These are phyloP conservation scores for Ellobius talpinus DNA, from an alignment of 2,113 vertebrate genomes.

Conservation along the genomic window DNA sequence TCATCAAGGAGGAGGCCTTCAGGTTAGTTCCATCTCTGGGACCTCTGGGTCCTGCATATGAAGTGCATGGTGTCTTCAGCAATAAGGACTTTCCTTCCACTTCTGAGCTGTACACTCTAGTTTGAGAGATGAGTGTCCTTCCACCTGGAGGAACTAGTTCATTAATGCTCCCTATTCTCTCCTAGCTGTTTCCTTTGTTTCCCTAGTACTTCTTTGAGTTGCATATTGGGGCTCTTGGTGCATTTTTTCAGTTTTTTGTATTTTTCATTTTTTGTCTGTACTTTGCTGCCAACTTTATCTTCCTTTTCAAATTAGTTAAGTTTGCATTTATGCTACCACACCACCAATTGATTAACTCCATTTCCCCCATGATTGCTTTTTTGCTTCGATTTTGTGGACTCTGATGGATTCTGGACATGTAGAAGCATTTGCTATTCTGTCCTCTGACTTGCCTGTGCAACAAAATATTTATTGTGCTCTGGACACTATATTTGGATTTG, in stretches of 20 bases:
- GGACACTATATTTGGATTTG: slow-evolving; percentile 5
- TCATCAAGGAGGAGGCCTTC: not conserved
- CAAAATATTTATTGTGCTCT: not conserved
- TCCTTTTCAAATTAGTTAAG: not conserved
- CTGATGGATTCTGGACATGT: not conserved
- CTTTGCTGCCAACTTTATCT: slow-evolving; percentile 26
- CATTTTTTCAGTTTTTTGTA: not conserved
- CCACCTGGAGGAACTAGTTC: not conserved
- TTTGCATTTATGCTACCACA: slow-evolving; percentile 23
- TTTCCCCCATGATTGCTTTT: slow-evolving; percentile 18
- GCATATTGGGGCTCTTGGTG: not conserved
- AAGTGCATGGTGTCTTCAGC: not conserved
- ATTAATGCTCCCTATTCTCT: not conserved
- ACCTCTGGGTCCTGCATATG: not conserved
- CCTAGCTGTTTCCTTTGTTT: not conserved
- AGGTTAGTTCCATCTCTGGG: not conserved
- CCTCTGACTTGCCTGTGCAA: not conserved
- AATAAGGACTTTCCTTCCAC: not conserved
- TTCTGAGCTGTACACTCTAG: not conserved
- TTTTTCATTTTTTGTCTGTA: slow-evolving; percentile 1
- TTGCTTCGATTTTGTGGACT: slow-evolving; percentile 29
- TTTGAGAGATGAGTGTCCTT: not conserved
- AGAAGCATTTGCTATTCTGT: slow-evolving; percentile 1
- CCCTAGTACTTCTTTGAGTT: not conserved
- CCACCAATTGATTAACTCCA: slow-evolving; percentile 17